Evolutionary conservation across 2,113 vertebrate species (phyloP), one percentile per base, ranked within the genome.

Genomic region (Aspidoscelis tigris): DNA sequence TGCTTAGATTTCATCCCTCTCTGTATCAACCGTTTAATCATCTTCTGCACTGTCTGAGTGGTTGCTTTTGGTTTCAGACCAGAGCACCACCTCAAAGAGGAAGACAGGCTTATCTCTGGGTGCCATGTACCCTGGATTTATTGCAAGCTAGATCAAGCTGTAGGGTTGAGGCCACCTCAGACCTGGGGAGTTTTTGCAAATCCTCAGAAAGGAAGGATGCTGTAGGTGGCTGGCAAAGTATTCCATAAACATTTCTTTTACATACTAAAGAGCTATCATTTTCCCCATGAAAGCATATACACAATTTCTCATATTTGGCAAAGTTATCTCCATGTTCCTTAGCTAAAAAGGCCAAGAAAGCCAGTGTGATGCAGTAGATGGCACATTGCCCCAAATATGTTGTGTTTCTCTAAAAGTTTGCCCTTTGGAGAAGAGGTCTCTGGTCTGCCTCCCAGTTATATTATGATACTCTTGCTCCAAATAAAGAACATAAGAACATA

Each of bases 221-320:
- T 43, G 55, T 44, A 2, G 1, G 0, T 82, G 65, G 1, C 21
- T 90, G 44, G 43, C 78, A 55, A 41, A 41, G 58, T 81, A 61
- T 20, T 86, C 73, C 47, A 61, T 43, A 73, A 80, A 65, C 43
- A 84, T 69, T 82, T 50, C 12, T 33, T 85, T 77, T 84, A 24
- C 76, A n/a, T 22, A 16, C 72, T 1, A 81, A 81, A 77, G 7
- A 71, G 70, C 10, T 61, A 22, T 44, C 82, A 2, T 55, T 3
- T 11, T 20, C 43, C 66, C 39, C 12, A 2, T 47, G 9, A 41
- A 72, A 74, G 11, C 71, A 81, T 44, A 26, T 68, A 79, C 50
- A 16, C 65, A 33, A 53, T 9, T 50, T 50, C 47, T 50, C 47
- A 6, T 50, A 6, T 50, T 50, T 6, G 47, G 8, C 8, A 9